phyloP scores from a whole-genome alignment of 2,888 invertebrate genomes.

The Hirtodrosophila histrioides region DNA sequence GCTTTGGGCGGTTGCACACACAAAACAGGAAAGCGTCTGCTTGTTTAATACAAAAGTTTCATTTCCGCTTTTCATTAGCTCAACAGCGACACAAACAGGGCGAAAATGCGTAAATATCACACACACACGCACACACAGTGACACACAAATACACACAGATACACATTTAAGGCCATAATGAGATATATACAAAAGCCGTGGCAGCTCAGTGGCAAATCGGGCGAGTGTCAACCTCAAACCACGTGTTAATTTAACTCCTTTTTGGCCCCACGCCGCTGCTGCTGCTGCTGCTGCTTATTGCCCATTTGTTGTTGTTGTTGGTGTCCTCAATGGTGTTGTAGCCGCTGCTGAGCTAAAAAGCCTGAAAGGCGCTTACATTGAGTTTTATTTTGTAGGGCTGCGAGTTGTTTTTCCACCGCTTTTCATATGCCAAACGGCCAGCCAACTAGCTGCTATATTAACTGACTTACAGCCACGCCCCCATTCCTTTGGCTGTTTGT shows the following conservation, averaged over 20 bases:
- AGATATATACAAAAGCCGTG: constrained; percentile 70
- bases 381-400: constrained; percentile 65
- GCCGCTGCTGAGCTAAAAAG: constrained; percentile 67
- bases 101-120: constrained; percentile 73
- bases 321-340: constrained; percentile 24
- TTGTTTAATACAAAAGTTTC: constrained; percentile 79
- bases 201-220: constrained; percentile 67
- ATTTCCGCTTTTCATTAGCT: constrained; percentile 80
- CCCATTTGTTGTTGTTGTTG: constrained; percentile 31
- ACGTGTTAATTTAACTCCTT: constrained; percentile 77
- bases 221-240: constrained; percentile 75
- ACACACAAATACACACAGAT: constrained; percentile 12
- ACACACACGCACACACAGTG: constrained; percentile 32
- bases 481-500: constrained; percentile 41
- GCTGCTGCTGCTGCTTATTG: constrained; percentile 44
- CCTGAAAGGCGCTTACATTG: constrained; percentile 75
- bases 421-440: constrained; percentile 52
- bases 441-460: constrained; percentile 76
- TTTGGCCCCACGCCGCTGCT: constrained; percentile 21
- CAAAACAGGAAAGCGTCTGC: constrained; percentile 37
- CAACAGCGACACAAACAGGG: constrained; percentile 70
- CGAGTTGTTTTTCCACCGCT: constrained; percentile 52
- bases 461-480: constrained; percentile 72
- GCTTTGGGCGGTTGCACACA: constrained; percentile 5
- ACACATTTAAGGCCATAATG: constrained; percentile 70